phyloP scores from a whole-genome alignment of 2,888 invertebrate genomes.

The Glyphotaelius pellucidus region DNA sequence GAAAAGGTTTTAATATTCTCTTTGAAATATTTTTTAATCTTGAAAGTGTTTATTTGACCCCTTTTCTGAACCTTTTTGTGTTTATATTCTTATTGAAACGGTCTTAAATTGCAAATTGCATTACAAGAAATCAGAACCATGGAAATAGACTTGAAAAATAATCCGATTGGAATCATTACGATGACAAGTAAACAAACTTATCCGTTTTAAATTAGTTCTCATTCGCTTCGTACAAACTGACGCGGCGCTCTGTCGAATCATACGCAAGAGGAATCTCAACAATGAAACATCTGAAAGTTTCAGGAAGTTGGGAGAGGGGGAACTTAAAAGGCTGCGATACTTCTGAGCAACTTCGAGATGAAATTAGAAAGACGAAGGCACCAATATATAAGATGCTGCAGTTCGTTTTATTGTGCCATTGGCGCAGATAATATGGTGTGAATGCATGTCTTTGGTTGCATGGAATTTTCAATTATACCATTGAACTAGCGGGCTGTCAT shows the following conservation, averaged over 20 bases:
- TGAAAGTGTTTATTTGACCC: too few relatives aligned
- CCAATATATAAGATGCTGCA: not conserved
- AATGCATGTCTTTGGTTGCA: not conserved
- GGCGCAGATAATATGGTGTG: not conserved
- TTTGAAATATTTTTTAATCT: too few relatives aligned
- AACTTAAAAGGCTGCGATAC: constrained; percentile 22
- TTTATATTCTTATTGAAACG: not conserved
- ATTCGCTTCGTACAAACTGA: not conserved
- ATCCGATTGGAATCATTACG: not conserved
- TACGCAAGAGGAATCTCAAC: constrained; percentile 39
- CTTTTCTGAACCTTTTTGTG: too few relatives aligned
- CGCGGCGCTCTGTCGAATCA: not conserved
- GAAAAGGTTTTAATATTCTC: too few relatives aligned
- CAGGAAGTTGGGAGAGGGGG: constrained; percentile 18
- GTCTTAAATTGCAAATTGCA: not conserved
- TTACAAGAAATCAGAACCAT: not conserved
- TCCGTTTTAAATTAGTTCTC: constrained; percentile 15
- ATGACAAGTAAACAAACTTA: constrained; percentile 20
- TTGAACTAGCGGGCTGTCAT: not conserved
- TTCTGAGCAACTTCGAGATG: not conserved
- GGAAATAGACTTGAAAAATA: not conserved
- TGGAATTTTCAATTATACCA: not conserved
- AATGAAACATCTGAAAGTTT: constrained; percentile 15
- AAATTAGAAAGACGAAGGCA: not conserved
- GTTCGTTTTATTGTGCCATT: not conserved